Conservation (phyloP, 2,113 vertebrate genomes). For the Prunella fulvescens region DNA sequence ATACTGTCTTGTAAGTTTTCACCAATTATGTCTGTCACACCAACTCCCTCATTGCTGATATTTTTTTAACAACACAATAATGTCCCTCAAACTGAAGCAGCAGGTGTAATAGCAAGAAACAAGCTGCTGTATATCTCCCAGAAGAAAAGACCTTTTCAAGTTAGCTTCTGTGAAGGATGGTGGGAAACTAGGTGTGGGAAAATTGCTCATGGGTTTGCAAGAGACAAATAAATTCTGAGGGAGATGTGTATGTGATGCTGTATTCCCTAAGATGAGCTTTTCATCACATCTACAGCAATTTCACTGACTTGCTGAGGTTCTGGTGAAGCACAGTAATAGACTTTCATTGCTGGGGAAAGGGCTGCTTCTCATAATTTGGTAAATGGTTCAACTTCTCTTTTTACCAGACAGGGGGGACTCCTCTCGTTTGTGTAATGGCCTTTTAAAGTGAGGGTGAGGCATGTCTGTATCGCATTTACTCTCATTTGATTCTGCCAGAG, state of each 20-base stretch:
- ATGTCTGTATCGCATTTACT: not conserved
- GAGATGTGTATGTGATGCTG: not conserved
- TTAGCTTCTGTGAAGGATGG: not conserved
- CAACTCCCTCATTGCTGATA: not conserved
- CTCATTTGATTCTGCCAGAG: not conserved
- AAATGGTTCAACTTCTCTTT: not conserved
- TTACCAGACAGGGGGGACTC: not conserved
- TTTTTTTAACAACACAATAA: not conserved
- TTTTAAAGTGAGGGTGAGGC: not conserved
- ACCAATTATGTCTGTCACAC: not conserved
- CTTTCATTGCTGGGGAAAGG: not conserved
- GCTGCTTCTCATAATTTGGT: not conserved
- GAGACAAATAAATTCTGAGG: not conserved
- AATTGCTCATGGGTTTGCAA: not conserved
- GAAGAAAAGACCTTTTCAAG: not conserved
- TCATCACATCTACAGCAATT: not conserved
- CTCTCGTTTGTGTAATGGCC: conserved; percentile 6
- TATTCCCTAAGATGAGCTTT: not conserved
- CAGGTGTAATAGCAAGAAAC: not conserved
- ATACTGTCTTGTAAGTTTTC: not conserved
- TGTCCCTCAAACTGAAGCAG: not conserved
- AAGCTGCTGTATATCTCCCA: not conserved
- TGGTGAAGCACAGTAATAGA: not conserved
- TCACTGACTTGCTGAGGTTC: not conserved
- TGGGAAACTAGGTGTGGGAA: not conserved